These are phyloP conservation scores for Hippasteria phrygiana DNA, from an alignment of 53 echinoderm and acorn worm species.

Conservation along the genomic window DNA sequence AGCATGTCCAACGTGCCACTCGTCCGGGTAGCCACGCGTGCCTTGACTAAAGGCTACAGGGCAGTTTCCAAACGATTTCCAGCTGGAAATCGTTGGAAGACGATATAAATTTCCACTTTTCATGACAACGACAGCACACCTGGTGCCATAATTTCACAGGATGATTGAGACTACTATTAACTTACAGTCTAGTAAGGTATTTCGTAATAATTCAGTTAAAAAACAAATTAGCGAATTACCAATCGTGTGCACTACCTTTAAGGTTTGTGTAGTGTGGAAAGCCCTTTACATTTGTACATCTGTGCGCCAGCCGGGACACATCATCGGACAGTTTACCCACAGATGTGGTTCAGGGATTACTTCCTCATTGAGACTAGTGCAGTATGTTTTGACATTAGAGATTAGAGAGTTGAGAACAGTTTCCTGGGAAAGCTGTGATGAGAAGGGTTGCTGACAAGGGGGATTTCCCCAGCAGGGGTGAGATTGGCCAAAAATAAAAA, in stretches of 20 bases:
- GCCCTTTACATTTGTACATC: not conserved
- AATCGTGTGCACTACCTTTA: too few relatives aligned
- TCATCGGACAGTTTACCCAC: slow-evolving; percentile 36
- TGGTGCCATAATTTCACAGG: too few relatives aligned
- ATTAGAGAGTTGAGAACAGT: slow-evolving; percentile 6
- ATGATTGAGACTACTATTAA: not conserved
- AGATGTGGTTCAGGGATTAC: slow-evolving; percentile 30
- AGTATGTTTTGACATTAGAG: not conserved
- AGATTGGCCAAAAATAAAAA: not conserved
- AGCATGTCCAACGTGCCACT: too few relatives aligned
- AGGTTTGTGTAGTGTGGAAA: not conserved
- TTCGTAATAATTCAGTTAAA: too few relatives aligned
- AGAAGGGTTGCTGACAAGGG: slow-evolving; percentile 20
- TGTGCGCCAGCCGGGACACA: not conserved
- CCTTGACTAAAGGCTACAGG: too few relatives aligned
- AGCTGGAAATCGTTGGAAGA: too few relatives aligned
- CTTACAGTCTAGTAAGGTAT: not conserved
- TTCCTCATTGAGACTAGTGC: not conserved
- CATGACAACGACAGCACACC: too few relatives aligned
- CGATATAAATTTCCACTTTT: too few relatives aligned
- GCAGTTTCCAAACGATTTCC: too few relatives aligned
- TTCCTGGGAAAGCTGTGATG: slow-evolving; percentile 14
- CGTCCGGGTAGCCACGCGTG: too few relatives aligned
- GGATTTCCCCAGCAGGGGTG: not conserved
- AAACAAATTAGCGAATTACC: too few relatives aligned